Evolutionary conservation across 1,140 invertebrate genomes (phyloP), one percentile per base, ranked within the genome.

Genomic region (Drosophila orosa): DNA sequence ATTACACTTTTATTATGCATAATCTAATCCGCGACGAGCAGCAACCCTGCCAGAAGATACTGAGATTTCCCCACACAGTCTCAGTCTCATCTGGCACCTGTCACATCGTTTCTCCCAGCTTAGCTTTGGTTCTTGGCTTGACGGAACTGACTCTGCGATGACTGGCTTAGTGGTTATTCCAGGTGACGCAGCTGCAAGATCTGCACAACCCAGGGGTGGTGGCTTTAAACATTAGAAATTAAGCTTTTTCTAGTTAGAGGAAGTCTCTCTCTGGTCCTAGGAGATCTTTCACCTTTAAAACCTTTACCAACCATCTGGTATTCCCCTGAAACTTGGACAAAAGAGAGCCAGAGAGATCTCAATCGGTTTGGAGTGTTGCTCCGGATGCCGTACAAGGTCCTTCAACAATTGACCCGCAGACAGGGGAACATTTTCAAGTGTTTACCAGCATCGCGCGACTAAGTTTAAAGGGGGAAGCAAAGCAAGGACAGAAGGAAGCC

Each of bases 1-100:
- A 89, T 89, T 89, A 89, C 84, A 89, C 84, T 89, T 89, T 89
- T 87, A 87, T 87, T 87, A 87, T 87, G 83, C 83, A 89, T 89
- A 89, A 89, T 84, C 84, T 89, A 89, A 89, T 89, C 84, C 84
- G 61, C 80, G 87, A 67, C 68, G 2, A 39, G 37, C 84, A 89
- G 84, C 84, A 81, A 40, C 59, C 59, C 54, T 10, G 57, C 35
- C 9, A 15, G 13, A 22, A 31, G 22, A 45, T 19, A 19, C 47
- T 44, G 15, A 24, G 35, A 67, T 42, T 54, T 42, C 29, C 25
- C 8, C 13, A 13, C 13, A 1, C 19, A 10, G n/a, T 19, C 45
- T 4, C 9, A 1, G 27, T 13, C 65, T 54, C 65, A 68, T 54
- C 68, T 71, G 66, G 50, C 68, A 72, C 68, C 68, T 72, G 68